A percentile compares a stretch with the other conserved stretches of the same genome.
Evolutionary conservation across 2,888 invertebrate genomes (phyloP).

Genomic region (Ditylenchus weischeri): DNA sequence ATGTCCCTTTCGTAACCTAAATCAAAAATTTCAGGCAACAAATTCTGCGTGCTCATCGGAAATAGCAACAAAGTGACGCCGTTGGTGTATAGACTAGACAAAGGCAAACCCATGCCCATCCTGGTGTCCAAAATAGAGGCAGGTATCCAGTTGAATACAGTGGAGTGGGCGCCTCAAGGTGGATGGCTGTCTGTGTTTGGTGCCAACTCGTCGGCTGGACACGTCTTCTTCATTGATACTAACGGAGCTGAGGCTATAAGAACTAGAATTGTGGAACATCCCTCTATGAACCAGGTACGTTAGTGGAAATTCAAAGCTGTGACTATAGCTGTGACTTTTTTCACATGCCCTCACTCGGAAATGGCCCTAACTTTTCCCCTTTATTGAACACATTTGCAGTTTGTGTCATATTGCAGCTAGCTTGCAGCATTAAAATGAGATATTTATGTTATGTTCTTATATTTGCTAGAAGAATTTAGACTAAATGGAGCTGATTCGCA

Average conservation of each 20-base stretch:
- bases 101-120: slow-evolving; percentile 48
- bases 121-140: slow-evolving; percentile 52
- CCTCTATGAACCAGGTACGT: slow-evolving; percentile 35
- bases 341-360: no score
- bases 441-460: no score
- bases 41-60: slow-evolving; percentile 93
- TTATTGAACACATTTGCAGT: no score
- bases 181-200: slow-evolving; percentile 61
- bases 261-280: slow-evolving; percentile 34
- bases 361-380: no score
- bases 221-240: slow-evolving; percentile 55
- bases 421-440: not conserved
- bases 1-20: not conserved
- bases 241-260: slow-evolving; percentile 46
- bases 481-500: no score
- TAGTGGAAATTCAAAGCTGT: no score
- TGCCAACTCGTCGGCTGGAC: slow-evolving; percentile 47
- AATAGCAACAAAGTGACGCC: slow-evolving; percentile 50
- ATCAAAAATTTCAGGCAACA: slow-evolving; percentile 71
- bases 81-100: slow-evolving; percentile 50
- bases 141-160: slow-evolving; percentile 50
- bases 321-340: no score
- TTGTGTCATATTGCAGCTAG: not conserved
- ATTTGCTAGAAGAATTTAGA: no score
- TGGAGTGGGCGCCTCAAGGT: slow-evolving; percentile 62